phyloP scores from a whole-genome alignment of 1,140 invertebrate genomes.

The Bombus polaris region DNA sequence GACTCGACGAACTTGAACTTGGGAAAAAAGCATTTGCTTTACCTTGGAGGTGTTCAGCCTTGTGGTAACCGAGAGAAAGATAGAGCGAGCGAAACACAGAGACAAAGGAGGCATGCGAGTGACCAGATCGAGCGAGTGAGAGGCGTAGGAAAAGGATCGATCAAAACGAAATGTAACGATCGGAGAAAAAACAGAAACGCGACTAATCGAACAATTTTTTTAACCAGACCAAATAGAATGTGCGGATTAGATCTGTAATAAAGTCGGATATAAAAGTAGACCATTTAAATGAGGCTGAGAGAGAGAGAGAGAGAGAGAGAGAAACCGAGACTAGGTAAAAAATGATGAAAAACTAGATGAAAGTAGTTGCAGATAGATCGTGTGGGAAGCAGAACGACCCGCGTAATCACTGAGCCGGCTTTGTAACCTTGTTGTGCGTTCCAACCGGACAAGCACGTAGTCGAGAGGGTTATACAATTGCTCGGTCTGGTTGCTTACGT shows the following conservation, averaged over 20 bases:
- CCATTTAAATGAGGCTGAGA: too few relatives aligned
- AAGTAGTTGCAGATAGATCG: conserved; percentile 17
- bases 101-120: not conserved
- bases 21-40: conserved; percentile 57
- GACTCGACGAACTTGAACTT: conserved; percentile 73
- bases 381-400: conserved; percentile 16
- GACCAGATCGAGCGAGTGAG: not conserved
- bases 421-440: conserved; percentile 60
- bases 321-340: not conserved
- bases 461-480: conserved; percentile 55
- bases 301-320: too few relatives aligned
- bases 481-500: conserved; percentile 42
- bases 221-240: not conserved
- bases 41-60: conserved; percentile 56
- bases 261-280: too few relatives aligned
- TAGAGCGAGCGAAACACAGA: not conserved
- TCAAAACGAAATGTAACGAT: not conserved
- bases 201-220: not conserved
- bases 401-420: conserved; percentile 49
- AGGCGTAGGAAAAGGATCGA: not conserved
- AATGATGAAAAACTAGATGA: conserved; percentile 6
- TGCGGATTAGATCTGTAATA: not conserved
- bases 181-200: not conserved
- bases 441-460: conserved; percentile 32
- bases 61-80: conserved; percentile 37